Percentiles rank a stretch among this genome's conserved stretches.
Conservation (phyloP, 2,888 invertebrate genomes). For the Neria commutata region DNA sequence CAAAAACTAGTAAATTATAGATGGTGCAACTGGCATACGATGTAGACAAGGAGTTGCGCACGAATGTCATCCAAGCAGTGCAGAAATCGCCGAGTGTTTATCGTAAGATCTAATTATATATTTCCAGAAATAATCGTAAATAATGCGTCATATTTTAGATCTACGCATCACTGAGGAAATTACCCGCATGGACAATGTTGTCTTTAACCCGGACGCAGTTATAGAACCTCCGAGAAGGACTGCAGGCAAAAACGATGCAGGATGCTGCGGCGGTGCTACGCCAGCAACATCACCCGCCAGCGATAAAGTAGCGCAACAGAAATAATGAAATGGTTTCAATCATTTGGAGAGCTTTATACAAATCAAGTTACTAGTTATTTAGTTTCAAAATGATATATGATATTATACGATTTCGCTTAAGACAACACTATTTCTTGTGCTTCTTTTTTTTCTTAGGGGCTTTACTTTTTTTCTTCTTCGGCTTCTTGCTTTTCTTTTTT, state of each 20-base stretch:
- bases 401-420: no score
- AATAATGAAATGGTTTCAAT: not conserved
- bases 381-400: no score
- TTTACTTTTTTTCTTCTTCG: slow-evolving; percentile 32
- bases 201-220: slow-evolving; percentile 66
- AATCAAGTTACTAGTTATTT: no score
- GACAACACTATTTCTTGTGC: slow-evolving; percentile 40
- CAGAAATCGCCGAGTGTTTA: slow-evolving; percentile 72
- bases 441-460: slow-evolving; percentile 38
- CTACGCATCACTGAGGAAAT: slow-evolving; percentile 52
- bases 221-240: slow-evolving; percentile 53
- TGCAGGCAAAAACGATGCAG: slow-evolving; percentile 25
- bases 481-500: slow-evolving; percentile 39
- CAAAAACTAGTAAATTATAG: slow-evolving; percentile 63
- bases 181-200: slow-evolving; percentile 66
- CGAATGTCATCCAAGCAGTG: slow-evolving; percentile 75
- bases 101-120: slow-evolving; percentile 62
- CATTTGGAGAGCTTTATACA: not conserved
- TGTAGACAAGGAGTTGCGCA: slow-evolving; percentile 73
- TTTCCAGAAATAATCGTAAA: slow-evolving; percentile 28
- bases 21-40: slow-evolving; percentile 72
- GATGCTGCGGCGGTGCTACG: slow-evolving; percentile 38
- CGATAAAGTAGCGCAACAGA: not conserved
- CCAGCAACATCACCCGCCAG: not conserved
- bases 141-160: slow-evolving; percentile 35